Evolutionary conservation across 1,140 invertebrate genomes (phyloP).

Genomic region (Drosophila equinoxialis): DNA sequence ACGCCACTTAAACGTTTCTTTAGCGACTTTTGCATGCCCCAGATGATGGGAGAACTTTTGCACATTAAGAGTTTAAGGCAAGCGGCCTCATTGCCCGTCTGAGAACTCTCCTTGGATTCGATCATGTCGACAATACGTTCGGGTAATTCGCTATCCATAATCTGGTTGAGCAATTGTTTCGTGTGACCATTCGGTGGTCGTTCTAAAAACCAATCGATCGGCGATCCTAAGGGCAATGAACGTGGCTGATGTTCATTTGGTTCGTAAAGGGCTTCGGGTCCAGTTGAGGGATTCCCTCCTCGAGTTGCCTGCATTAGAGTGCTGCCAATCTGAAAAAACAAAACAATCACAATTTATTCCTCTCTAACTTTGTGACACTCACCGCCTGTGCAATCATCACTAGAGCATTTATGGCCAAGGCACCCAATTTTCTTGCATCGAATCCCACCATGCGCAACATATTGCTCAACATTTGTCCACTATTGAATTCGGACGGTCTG

Average conservation of each 20-base stretch:
- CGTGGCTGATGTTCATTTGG: slow-evolving; percentile 65
- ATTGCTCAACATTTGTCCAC: slow-evolving; percentile 84
- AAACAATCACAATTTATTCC: not conserved
- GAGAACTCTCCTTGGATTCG: slow-evolving; percentile 83
- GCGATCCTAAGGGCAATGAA: slow-evolving; percentile 68
- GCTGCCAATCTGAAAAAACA: slow-evolving; percentile 62
- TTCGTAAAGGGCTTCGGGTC: slow-evolving; percentile 61
- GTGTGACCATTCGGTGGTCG: slow-evolving; percentile 83
- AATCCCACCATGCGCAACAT: slow-evolving; percentile 89
- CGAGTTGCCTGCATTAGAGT: slow-evolving; percentile 57
- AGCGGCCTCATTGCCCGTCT: slow-evolving; percentile 83
- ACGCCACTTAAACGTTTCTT: slow-evolving; percentile 74
- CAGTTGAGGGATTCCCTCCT: slow-evolving; percentile 31
- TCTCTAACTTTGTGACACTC: slow-evolving; percentile 50
- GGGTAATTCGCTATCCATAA: slow-evolving; percentile 86
- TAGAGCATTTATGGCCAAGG: slow-evolving; percentile 90
- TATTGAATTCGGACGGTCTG: slow-evolving; percentile 36
- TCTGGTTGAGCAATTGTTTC: slow-evolving; percentile 84
- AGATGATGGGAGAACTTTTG: slow-evolving; percentile 89
- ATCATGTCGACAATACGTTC: slow-evolving; percentile 85
- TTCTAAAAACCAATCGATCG: slow-evolving; percentile 84
- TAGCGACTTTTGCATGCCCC: slow-evolving; percentile 88
- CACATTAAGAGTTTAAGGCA: slow-evolving; percentile 90
- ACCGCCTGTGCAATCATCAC: slow-evolving; percentile 93
- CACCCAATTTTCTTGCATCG: slow-evolving; percentile 89